Evolutionary conservation across 2,113 vertebrate genomes (phyloP).

Genomic region (Tonatia bakeri): DNA sequence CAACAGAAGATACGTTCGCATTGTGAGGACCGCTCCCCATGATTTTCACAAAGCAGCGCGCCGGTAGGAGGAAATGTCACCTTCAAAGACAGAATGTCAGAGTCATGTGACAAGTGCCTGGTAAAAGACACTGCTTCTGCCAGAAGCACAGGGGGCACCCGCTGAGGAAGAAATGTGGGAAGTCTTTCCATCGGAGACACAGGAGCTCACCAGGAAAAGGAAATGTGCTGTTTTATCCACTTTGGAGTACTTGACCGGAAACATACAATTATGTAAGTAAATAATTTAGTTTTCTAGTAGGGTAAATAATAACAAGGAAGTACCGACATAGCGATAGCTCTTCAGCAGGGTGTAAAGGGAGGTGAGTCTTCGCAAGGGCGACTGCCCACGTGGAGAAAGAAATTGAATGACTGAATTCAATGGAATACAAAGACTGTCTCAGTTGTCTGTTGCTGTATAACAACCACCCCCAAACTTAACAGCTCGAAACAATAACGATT

Average conservation of each 20-base stretch:
- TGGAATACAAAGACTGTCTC: background rate
- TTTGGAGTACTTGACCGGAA: background rate
- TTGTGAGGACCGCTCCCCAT: background rate
- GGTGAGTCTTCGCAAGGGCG: background rate
- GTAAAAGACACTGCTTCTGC: background rate
- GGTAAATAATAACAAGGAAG: conserved; percentile 49
- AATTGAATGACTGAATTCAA: no score
- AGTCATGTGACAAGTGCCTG: background rate
- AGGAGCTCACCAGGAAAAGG: background rate
- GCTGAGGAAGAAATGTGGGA: background rate
- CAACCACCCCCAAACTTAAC: background rate
- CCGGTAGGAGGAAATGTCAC: background rate
- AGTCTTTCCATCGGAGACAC: background rate
- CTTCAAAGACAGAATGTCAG: background rate
- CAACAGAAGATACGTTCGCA: background rate
- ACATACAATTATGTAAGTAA: conserved; percentile 49
- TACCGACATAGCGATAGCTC: background rate
- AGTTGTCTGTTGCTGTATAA: background rate
- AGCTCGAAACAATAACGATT: background rate
- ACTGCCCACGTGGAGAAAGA: background rate
- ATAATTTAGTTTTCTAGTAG: background rate
- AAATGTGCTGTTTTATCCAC: background rate
- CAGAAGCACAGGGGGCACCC: background rate
- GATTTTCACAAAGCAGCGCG: background rate
- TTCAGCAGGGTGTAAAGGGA: background rate